Base-by-base conservation (phyloP, 2,888 invertebrate species). In the Phalera bucephala region DNA sequence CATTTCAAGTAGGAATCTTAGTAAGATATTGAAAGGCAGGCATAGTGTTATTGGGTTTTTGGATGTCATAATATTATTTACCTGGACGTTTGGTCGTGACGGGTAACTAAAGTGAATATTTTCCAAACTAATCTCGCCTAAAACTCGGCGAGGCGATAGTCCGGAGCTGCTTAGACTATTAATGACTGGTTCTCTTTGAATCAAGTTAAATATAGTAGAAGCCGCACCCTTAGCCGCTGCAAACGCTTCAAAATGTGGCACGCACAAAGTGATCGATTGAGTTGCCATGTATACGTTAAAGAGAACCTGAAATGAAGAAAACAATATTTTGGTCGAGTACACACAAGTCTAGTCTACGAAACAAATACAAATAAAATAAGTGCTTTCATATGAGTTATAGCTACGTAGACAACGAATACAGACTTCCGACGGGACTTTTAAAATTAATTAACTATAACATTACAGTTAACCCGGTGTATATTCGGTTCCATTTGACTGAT, bases 41-140 rank as follows among this genome's bases (percentile, higher is more conserved):
- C n/a, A n/a, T n/a, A n/a, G n/a, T n/a, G n/a, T n/a, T n/a, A n/a
- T n/a, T n/a, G n/a, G n/a, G n/a, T n/a, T n/a, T n/a, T n/a, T n/a
- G n/a, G n/a, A n/a, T n/a, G n/a, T n/a, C n/a, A n/a, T n/a, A 30
- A 6, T 9, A n/a, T 1, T 19, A 41, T 49, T 34, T 68, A 93
- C 93, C 82, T 91, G 91, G 0, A 94, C 92, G 52, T 95, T 93
- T 8, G 93, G 91, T 30, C 97, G 80, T 0, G 96, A 93, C 0
- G 97, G 97, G 73, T 97, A 97, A 32, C 91, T 90, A 66, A 97
- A 97, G 53, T 91, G 87, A 0, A 96, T 91, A 46, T 94, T 90
- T 53, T 92, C 91, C 52, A 96, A 91, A 39, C 91, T 83, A 15
- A 97, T 93, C 32, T 93, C 91, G 0, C 96, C 96, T 1, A 74